These are phyloP conservation scores for Synanthedon formicaeformis DNA, from an alignment of 2,888 invertebrate species.

Conservation along the genomic window DNA sequence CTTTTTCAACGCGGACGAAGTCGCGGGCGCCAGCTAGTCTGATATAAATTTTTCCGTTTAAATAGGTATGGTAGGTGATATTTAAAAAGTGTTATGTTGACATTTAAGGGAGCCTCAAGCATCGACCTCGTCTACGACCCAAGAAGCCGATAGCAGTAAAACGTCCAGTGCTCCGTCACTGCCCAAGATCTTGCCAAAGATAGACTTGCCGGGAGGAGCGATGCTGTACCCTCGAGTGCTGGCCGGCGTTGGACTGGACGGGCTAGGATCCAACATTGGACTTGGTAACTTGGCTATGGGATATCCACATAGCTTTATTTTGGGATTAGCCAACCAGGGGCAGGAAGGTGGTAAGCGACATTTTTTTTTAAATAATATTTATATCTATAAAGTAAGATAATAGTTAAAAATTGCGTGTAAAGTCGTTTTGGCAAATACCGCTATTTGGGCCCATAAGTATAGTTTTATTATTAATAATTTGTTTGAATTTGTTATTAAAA, in stretches of 20 bases:
- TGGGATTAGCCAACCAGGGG: slow-evolving; percentile 60
- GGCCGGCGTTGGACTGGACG: slow-evolving; percentile 40
- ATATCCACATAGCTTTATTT: slow-evolving; percentile 60
- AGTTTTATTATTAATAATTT: too few relatives aligned
- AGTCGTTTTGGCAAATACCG: too few relatives aligned
- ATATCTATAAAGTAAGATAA: neutral
- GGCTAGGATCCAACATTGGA: slow-evolving; percentile 48
- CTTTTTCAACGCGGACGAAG: too few relatives aligned
- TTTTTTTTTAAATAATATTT: neutral
- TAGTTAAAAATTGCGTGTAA: too few relatives aligned
- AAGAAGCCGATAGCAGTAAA: slow-evolving; percentile 54
- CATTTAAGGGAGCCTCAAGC: slow-evolving; percentile 37
- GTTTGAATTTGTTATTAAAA: too few relatives aligned
- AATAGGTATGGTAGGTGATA: too few relatives aligned
- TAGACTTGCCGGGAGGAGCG: slow-evolving; percentile 58
- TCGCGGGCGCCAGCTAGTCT: too few relatives aligned
- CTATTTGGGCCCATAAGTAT: too few relatives aligned
- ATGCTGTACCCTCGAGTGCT: slow-evolving; percentile 54
- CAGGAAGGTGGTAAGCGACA: slow-evolving; percentile 50
- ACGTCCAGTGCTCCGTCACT: slow-evolving; percentile 27
- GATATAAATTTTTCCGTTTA: too few relatives aligned
- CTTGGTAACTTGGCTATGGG: slow-evolving; percentile 58
- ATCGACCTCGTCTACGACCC: slow-evolving; percentile 48
- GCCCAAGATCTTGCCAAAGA: slow-evolving; percentile 48
- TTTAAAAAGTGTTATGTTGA: too few relatives aligned